These are phyloP conservation scores for Dione vanillae DNA, from an alignment of 2,888 invertebrate species.

Conservation along the genomic window DNA sequence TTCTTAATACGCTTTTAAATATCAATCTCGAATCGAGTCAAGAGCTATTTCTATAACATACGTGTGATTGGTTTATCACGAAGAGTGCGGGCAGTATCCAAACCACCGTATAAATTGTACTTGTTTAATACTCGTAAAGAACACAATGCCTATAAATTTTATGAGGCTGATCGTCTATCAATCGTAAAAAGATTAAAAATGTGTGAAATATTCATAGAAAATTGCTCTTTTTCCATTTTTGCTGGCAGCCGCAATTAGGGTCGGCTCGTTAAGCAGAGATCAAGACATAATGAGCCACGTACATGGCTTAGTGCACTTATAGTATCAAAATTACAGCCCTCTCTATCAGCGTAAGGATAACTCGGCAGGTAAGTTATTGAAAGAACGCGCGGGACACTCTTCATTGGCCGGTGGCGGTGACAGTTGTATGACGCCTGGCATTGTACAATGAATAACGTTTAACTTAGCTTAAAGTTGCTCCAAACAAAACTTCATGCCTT, in stretches of 20 bases:
- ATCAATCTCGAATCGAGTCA: too few species aligned
- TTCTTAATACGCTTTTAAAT: too few species aligned
- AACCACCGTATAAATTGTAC: not conserved
- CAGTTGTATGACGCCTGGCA: slow-evolving; percentile 67
- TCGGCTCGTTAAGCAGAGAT: slow-evolving; percentile 77
- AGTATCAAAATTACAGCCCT: slow-evolving; percentile 63
- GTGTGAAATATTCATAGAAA: slow-evolving; percentile 32
- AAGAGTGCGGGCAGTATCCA: not conserved
- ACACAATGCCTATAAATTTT: slow-evolving; percentile 18
- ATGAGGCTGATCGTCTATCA: slow-evolving; percentile 1
- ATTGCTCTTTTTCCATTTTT: slow-evolving; percentile 42
- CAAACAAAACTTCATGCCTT: slow-evolving; percentile 46
- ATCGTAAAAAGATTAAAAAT: slow-evolving; percentile 24
- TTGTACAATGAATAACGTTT: slow-evolving; percentile 57
- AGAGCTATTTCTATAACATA: too few species aligned
- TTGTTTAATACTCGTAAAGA: not conserved
- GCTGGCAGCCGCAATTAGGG: slow-evolving; percentile 68
- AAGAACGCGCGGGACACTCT: slow-evolving; percentile 47
- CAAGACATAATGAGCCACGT: slow-evolving; percentile 80
- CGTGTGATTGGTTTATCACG: too few species aligned
- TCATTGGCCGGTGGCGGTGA: slow-evolving; percentile 57
- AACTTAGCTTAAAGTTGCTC: slow-evolving; percentile 51
- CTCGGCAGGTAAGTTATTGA: slow-evolving; percentile 36
- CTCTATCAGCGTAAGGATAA: slow-evolving; percentile 55
- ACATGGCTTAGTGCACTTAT: slow-evolving; percentile 75